Conservation (phyloP, 2,888 invertebrate genomes). For the Punctoribates punctum region DNA sequence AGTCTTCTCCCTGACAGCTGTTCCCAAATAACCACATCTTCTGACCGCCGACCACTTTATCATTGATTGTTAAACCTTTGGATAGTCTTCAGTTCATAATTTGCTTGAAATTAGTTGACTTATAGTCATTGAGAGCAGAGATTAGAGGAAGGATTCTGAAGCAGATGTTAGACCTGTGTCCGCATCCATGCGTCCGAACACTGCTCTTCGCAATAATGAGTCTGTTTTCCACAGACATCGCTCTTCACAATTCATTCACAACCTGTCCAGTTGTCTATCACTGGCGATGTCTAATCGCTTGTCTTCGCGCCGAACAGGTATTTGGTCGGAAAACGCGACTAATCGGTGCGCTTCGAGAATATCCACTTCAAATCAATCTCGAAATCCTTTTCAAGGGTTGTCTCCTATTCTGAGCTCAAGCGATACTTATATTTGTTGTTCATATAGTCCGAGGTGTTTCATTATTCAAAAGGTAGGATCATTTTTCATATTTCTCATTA, state of each 20-base stretch:
- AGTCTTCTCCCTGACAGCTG: neutral
- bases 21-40: neutral
- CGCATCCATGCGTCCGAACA: neutral
- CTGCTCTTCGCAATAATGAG: constrained; percentile 2
- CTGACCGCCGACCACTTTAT: neutral
- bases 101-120: neutral
- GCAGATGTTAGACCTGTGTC: constrained; percentile 24
- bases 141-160: neutral
- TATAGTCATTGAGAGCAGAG: neutral
- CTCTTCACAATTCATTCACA: constrained; percentile 9
- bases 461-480: constrained; percentile 63
- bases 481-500: neutral
- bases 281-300: constrained; percentile 20
- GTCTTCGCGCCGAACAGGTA: constrained; percentile 2
- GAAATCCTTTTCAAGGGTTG: constrained; percentile 16
- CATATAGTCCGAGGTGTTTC: constrained; percentile 63
- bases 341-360: neutral
- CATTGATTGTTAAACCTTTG: neutral
- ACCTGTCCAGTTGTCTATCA: neutral
- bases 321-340: neutral
- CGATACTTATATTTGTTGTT: constrained; percentile 63
- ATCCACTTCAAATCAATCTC: neutral
- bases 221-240: neutral
- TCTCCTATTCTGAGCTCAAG: constrained; percentile 56
- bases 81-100: neutral